A percentile compares a stretch with the other conserved stretches of the same genome.
Evolutionary conservation across 2,888 invertebrate species (phyloP).

Genomic region (Myathropa florea): DNA sequence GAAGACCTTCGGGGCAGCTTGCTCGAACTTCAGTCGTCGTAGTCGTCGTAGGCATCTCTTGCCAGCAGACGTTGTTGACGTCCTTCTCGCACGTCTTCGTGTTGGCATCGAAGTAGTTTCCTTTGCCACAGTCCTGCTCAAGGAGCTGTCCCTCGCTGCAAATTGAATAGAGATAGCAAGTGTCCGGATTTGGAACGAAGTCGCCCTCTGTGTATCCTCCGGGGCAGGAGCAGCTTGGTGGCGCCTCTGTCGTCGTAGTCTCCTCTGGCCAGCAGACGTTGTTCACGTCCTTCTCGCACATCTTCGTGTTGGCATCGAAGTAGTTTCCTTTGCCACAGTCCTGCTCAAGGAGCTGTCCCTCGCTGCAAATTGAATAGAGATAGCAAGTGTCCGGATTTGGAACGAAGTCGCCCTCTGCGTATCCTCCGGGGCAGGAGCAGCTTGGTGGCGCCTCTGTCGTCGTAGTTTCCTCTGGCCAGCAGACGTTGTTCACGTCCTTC

Average conservation of each 20-base stretch:
- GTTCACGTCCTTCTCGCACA: not conserved
- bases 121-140: not conserved
- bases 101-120: not conserved
- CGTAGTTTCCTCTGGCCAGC: not conserved
- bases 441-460: not conserved
- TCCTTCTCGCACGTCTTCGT: not conserved
- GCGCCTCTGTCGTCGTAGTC: not conserved
- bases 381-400: not conserved
- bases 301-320: not conserved
- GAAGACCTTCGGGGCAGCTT: conserved; percentile 71
- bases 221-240: not conserved
- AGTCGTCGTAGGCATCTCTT: not conserved
- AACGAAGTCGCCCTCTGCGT: not conserved
- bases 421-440: not conserved
- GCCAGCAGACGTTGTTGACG: not conserved
- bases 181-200: not conserved
- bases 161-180: not conserved
- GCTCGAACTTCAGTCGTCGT: not conserved
- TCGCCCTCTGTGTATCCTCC: not conserved
- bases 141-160: not conserved
- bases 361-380: not conserved
- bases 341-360: not conserved
- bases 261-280: not conserved
- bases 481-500: not conserved
- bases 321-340: not conserved